Evolutionary conservation across 2,888 invertebrate genomes (phyloP).

Genomic region (Lasioglossum lativentre): DNA sequence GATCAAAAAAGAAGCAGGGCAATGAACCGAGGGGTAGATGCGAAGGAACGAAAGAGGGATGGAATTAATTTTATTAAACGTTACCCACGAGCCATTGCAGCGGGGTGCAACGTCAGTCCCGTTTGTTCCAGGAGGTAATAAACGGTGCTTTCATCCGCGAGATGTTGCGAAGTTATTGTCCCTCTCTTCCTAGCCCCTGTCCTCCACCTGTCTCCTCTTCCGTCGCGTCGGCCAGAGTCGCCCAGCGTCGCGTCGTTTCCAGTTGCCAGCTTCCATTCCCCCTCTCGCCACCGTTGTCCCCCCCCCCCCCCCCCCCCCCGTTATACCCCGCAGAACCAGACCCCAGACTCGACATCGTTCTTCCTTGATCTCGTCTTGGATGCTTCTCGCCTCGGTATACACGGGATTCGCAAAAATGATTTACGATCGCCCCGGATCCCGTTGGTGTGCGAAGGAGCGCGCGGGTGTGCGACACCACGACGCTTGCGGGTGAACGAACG

Average conservation of each 20-base stretch:
- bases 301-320: neutral
- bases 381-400: conserved; percentile 45
- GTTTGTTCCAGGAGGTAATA: conserved; percentile 72
- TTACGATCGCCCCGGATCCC: conserved; percentile 68
- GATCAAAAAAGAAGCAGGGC: conserved; percentile 33
- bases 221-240: conserved; percentile 5
- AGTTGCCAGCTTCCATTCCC: neutral
- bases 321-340: conserved; percentile 17
- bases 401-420: conserved; percentile 72
- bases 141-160: conserved; percentile 73
- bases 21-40: neutral
- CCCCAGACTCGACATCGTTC: conserved; percentile 2
- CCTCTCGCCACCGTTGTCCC: neutral
- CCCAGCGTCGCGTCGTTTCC: conserved; percentile 21
- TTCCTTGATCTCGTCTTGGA: conserved; percentile 52
- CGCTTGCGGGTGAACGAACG: neutral
- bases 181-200: conserved; percentile 7
- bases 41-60: conserved; percentile 22
- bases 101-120: conserved; percentile 53
- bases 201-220: conserved; percentile 17
- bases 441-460: neutral
- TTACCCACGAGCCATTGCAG: conserved; percentile 65
- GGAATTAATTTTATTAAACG: conserved; percentile 73
- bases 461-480: neutral
- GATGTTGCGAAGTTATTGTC: conserved; percentile 73